Evolutionary conservation across 2,888 invertebrate genomes (phyloP).

Genomic region (Diplazon laetatorius): DNA sequence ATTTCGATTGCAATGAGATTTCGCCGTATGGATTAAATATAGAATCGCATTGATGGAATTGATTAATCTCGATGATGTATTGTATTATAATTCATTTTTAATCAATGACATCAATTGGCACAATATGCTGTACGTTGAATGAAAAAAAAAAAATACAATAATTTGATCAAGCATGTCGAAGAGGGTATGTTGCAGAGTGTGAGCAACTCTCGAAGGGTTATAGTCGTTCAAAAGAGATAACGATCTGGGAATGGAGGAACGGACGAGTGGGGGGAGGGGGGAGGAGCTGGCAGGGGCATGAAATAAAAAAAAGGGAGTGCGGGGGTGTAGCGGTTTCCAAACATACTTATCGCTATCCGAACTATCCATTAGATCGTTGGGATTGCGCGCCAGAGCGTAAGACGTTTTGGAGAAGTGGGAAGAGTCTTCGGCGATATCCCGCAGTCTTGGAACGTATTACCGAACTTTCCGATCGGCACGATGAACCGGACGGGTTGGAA

Average conservation of each 20-base stretch:
- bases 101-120: too few species aligned
- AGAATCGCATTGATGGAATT: too few species aligned
- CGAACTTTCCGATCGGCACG: slow-evolving; percentile 63
- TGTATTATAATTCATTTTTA: too few species aligned
- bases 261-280: slow-evolving; percentile 43
- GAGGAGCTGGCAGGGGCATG: too few species aligned
- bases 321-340: slow-evolving; percentile 60
- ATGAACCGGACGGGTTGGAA: slow-evolving; percentile 41
- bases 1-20: too few species aligned
- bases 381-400: slow-evolving; percentile 44
- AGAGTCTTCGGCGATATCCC: slow-evolving; percentile 55
- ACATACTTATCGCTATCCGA: slow-evolving; percentile 62
- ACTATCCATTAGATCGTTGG: slow-evolving; percentile 62
- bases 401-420: slow-evolving; percentile 42
- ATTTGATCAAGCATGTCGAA: neutral
- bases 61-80: too few species aligned
- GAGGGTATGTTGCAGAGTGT: slow-evolving; percentile 35
- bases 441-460: slow-evolving; percentile 63
- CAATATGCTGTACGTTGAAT: too few species aligned
- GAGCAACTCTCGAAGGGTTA: slow-evolving; percentile 38
- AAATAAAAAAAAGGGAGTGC: slow-evolving; percentile 44
- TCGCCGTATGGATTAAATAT: too few species aligned
- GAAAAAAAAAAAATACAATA: too few species aligned
- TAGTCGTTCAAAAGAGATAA: slow-evolving; percentile 40
- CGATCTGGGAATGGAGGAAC: slow-evolving; percentile 48